Evolutionary conservation across 2,113 vertebrate species (phyloP), one percentile per base, ranked within the genome.

Genomic region (Tautogolabrus adspersus): DNA sequence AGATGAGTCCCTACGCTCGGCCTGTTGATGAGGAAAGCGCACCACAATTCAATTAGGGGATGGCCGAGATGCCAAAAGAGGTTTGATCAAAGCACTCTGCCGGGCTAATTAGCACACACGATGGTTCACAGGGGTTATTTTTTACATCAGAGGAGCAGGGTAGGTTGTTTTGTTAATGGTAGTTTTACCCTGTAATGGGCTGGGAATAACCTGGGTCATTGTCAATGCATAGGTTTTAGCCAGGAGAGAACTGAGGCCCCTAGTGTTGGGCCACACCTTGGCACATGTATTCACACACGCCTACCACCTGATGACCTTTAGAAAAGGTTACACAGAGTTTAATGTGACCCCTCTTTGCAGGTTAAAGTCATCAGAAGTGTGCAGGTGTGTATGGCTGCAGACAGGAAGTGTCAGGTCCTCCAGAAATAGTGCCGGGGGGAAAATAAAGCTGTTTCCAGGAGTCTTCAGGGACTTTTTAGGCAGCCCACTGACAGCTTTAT

Each of bases 1-100:
- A 89, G 88, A 91, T 52, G 77, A 75, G 82, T 89, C 83, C 76
- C 84, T 66, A 49, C 42, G 79, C 87, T 84, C 62, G 58, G 87
- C 76, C 87, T 69, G 88, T 88, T 91, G 88, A 93, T 84, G 83
- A 89, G 80, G 76, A 85, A 76, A 85, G 76, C 76, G 42, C 68
- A 83, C 77, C 86, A 79, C 88, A 88, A 90, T 93, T 90, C 84
- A 90, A 92, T 93, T 90, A 88, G 69, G 69, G 68, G 66, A 85
- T 71, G 86, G 82, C 83, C 70, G 51, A 87, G 87, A 91, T 88
- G 88, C 81, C 84, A 85, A 83, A 83, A 86, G 85, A 88, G 88
- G 88, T 90, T 89, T 89, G 89, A 92, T 92, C 89, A 90, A 90
- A 91, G 84, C 89, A 79, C 85, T 90, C 84, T 81, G 72, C 67